phyloP scores from a whole-genome alignment of 2,113 vertebrate species.

The Oncorhynchus mykiss region DNA sequence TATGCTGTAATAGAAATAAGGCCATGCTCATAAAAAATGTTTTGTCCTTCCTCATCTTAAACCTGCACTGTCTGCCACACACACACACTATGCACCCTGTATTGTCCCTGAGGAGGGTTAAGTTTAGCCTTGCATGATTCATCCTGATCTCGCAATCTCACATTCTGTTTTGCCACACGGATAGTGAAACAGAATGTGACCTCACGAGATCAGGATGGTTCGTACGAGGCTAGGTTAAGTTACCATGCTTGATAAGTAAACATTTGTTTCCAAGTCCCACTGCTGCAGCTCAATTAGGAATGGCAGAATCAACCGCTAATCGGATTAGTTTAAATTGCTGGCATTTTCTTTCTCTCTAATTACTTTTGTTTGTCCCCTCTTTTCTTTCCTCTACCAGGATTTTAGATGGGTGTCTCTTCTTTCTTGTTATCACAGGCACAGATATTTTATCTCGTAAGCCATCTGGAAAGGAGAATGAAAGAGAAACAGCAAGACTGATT shows the following conservation, averaged over 20 bases:
- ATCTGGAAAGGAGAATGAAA: conserved; percentile 17
- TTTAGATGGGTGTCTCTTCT: conserved; percentile 9
- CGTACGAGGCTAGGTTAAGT: background rate
- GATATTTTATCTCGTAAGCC: conserved; percentile 28
- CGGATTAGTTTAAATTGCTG: conserved; percentile 30
- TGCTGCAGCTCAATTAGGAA: conserved; percentile 14
- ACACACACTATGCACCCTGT: background rate
- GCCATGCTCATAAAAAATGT: too few relatives aligned
- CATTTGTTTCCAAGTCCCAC: conserved; percentile 19
- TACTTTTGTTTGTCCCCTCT: conserved; percentile 7
- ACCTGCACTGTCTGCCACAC: background rate
- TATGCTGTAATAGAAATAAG: too few relatives aligned
- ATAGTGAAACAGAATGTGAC: too few relatives aligned
- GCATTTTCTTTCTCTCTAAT: conserved; percentile 17
- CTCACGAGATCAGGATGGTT: too few relatives aligned
- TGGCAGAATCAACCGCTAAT: conserved; percentile 29
- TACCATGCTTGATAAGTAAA: conserved; percentile 21
- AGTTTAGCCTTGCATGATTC: background rate
- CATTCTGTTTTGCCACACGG: too few relatives aligned
- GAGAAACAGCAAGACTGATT: background rate
- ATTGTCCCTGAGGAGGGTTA: background rate
- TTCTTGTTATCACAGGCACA: conserved; percentile 14
- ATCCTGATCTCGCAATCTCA: too few relatives aligned
- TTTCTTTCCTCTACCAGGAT: conserved; percentile 4
- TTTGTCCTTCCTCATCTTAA: too few relatives aligned